Evolutionary conservation across 2,797 vertebrate species (phyloP).

Genomic region (Sarcophilus harrisii): DNA sequence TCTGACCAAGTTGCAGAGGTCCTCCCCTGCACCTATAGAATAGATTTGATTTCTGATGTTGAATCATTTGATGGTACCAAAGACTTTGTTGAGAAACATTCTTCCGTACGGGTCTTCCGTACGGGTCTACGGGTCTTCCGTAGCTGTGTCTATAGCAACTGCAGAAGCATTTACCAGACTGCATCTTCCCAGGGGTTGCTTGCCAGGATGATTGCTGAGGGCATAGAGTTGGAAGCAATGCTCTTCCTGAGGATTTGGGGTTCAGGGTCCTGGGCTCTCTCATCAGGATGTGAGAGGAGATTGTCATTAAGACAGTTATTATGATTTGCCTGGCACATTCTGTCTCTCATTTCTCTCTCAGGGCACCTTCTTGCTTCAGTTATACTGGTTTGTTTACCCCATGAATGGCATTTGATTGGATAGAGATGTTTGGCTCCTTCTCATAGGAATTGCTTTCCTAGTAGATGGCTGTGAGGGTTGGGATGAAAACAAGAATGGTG

Average conservation of each 20-base stretch:
- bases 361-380: neutral
- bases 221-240: neutral
- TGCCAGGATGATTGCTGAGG: neutral
- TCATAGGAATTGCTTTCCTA: neutral
- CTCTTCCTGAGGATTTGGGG: neutral
- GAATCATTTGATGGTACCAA: neutral
- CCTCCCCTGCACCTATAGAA: neutral
- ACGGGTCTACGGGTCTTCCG: no score
- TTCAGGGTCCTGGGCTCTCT: neutral
- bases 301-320: neutral
- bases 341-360: neutral
- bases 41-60: neutral
- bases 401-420: neutral
- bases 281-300: neutral
- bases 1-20: neutral
- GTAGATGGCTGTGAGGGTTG: neutral
- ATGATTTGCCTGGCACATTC: neutral
- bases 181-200: neutral
- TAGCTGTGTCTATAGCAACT: neutral
- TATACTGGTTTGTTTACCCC: neutral
- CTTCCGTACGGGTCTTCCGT: neutral
- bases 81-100: neutral
- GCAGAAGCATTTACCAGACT: neutral
- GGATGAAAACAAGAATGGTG: neutral
- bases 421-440: neutral